Conservation (phyloP, 2,888 invertebrate species). For the Clistopyga incitator region DNA sequence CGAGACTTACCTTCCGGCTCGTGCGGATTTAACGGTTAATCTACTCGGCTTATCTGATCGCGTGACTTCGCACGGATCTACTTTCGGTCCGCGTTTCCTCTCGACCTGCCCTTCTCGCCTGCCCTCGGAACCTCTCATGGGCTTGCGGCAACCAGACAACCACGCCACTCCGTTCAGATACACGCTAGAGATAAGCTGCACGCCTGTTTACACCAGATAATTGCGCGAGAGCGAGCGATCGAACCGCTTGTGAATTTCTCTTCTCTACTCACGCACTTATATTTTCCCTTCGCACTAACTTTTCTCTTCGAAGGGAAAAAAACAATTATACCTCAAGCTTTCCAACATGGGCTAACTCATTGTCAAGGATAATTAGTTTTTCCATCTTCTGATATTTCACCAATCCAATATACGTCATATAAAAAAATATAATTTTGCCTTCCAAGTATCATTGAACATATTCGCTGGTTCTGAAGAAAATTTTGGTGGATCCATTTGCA, state of each 20-base stretch:
- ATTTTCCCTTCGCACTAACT: neutral
- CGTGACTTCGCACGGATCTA: slow-evolving; percentile 74
- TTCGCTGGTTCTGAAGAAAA: no score
- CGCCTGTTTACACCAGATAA: slow-evolving; percentile 70
- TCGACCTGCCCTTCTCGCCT: slow-evolving; percentile 24
- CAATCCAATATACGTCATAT: no score
- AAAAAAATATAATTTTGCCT: no score
- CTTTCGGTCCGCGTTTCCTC: slow-evolving; percentile 47
- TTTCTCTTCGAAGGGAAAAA: neutral
- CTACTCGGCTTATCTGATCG: slow-evolving; percentile 79
- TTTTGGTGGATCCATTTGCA: no score
- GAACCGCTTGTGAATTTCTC: neutral
- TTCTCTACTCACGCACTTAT: neutral
- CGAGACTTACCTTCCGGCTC: slow-evolving; percentile 63
- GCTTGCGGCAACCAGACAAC: slow-evolving; percentile 4
- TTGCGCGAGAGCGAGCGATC: slow-evolving; percentile 46
- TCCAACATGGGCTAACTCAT: no score
- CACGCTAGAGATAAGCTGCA: slow-evolving; percentile 65
- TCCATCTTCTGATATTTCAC: no score
- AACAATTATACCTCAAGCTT: no score
- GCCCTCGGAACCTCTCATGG: slow-evolving; percentile 26
- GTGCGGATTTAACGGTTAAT: slow-evolving; percentile 76
- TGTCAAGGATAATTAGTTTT: neutral
- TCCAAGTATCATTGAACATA: no score
- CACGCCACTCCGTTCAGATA: slow-evolving; percentile 44